Percentiles rank a stretch among this genome's conserved stretches.
These are phyloP conservation scores for Synergus laeviventris DNA, from an alignment of 2,888 invertebrate species.

Conservation along the genomic window DNA sequence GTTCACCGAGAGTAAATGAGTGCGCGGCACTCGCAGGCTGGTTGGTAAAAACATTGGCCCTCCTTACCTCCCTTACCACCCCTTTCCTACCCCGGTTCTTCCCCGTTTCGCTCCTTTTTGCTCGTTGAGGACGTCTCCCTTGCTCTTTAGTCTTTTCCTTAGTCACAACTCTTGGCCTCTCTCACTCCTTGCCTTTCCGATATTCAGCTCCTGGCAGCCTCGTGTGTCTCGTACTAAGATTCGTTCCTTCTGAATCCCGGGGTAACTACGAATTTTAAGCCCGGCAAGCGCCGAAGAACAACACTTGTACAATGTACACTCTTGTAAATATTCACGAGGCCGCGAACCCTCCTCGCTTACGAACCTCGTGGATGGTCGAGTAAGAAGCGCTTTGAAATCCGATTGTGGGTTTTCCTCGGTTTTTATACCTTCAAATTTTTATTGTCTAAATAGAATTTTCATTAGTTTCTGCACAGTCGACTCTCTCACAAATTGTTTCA, in stretches of 20 bases:
- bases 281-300: conserved; percentile 50
- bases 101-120: conserved; percentile 47
- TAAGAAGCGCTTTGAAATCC: conserved; percentile 34
- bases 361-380: background rate
- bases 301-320: conserved; percentile 55
- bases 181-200: conserved; percentile 61
- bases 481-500: too few species aligned
- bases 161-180: conserved; percentile 43
- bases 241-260: conserved; percentile 54
- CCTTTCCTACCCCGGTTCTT: conserved; percentile 55
- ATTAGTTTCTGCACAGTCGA: background rate
- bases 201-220: conserved; percentile 59
- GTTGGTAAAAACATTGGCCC: conserved; percentile 68
- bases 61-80: conserved; percentile 65
- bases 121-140: conserved; percentile 41
- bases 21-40: conserved; percentile 64
- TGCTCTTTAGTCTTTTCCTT: conserved; percentile 45
- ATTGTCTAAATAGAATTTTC: background rate
- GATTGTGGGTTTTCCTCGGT: conserved; percentile 29
- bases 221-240: conserved; percentile 61
- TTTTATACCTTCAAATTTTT: conserved; percentile 1
- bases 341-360: conserved; percentile 27
- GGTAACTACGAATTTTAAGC: conserved; percentile 56
- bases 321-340: conserved; percentile 60
- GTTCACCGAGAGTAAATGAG: conserved; percentile 68